Percentiles rank a stretch among this genome's conserved stretches.
Evolutionary conservation across 2,888 invertebrate species (phyloP).

Genomic region (Cantharis flavilabris): DNA sequence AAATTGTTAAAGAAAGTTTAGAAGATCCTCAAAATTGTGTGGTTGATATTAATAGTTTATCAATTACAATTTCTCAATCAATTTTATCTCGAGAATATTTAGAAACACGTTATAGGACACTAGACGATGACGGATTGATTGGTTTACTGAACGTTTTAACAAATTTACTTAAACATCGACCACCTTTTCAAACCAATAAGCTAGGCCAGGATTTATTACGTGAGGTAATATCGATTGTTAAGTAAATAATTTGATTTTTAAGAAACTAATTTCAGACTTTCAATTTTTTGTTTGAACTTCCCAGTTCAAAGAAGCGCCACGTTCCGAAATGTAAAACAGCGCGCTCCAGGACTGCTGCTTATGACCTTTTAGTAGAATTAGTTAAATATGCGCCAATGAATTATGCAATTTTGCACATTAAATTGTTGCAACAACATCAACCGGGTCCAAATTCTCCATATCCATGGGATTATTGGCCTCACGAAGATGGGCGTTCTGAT

Average conservation of each 20-base stretch:
- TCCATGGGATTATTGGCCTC: constrained; percentile 98
- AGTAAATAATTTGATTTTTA: not conserved
- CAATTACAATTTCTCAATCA: constrained; percentile 71
- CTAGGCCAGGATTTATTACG: constrained; percentile 72
- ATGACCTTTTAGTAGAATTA: constrained; percentile 87
- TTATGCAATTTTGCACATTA: constrained; percentile 81
- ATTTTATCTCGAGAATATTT: constrained; percentile 79
- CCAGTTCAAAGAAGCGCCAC: constrained; percentile 81
- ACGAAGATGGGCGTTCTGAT: constrained; percentile 91
- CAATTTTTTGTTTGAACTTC: constrained; percentile 87
- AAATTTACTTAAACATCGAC: constrained; percentile 87
- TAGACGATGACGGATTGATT: constrained; percentile 89
- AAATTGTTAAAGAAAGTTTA: constrained; percentile 70
- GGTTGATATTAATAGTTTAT: constrained; percentile 71
- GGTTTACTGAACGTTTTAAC: constrained; percentile 85
- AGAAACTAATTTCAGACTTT: constrained; percentile 65
- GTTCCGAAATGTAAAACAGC: constrained; percentile 93
- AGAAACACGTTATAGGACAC: constrained; percentile 78
- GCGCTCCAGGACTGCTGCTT: constrained; percentile 86
- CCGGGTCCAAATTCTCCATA: constrained; percentile 83
- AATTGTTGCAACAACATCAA: constrained; percentile 84
- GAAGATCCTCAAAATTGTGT: constrained; percentile 61
- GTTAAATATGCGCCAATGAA: constrained; percentile 85
- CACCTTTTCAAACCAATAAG: constrained; percentile 81
- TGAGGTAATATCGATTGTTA: constrained; percentile 55